These are phyloP conservation scores for Phenganax subtilis DNA, from an alignment of 92 coral and sea anemone genomes.

Conservation along the genomic window DNA sequence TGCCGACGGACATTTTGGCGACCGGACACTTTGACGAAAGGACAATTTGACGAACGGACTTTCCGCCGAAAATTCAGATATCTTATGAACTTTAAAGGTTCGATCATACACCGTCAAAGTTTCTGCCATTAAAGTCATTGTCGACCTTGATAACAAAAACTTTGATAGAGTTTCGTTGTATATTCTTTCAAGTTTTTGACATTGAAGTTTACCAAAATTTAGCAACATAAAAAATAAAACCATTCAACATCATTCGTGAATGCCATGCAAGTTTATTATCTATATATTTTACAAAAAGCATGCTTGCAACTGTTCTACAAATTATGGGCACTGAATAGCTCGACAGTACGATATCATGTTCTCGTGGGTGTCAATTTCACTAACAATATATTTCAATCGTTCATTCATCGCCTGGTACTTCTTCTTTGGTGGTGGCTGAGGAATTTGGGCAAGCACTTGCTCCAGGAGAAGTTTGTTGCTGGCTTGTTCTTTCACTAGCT, in stretches of 20 bases:
- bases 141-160: too few species aligned
- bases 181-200: too few species aligned
- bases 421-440: constrained; percentile 13
- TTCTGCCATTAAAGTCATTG: too few species aligned
- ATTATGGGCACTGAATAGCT: constrained; percentile 18
- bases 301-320: not conserved
- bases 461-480: constrained; percentile 10
- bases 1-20: not conserved
- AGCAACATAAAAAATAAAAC: not conserved
- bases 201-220: not conserved
- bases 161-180: too few species aligned
- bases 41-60: too few species aligned
- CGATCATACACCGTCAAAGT: too few species aligned
- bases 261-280: not conserved
- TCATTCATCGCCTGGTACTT: not conserved
- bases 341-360: not conserved
- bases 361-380: constrained; percentile 2
- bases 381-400: constrained; percentile 4
- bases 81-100: not conserved
- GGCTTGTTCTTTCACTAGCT: constrained; percentile 14
- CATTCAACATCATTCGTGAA: not conserved
- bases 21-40: not conserved
- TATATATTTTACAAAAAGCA: too few species aligned
- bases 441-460: constrained; percentile 13
- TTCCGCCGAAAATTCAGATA: not conserved